Conservation (phyloP, 2,888 invertebrate genomes). For the Athrips mouffetella region DNA sequence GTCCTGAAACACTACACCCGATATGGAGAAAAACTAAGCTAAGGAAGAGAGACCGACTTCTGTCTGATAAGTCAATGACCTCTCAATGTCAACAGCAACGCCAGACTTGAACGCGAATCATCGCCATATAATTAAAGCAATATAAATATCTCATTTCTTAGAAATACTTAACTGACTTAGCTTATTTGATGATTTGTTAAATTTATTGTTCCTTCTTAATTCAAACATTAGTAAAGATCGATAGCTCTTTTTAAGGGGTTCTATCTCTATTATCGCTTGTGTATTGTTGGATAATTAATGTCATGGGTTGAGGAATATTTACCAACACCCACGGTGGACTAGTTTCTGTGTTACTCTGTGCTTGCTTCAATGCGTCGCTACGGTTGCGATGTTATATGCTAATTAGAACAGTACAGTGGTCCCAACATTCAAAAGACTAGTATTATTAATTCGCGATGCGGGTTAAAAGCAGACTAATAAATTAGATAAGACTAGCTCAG, state of each 20-base stretch:
- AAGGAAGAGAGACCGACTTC: conserved; percentile 50
- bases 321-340: conserved; percentile 37
- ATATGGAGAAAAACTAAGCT: conserved; percentile 32
- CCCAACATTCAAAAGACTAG: conserved; percentile 6
- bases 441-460: conserved; percentile 12
- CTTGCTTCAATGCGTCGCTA: conserved; percentile 9
- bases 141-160: conserved; percentile 39
- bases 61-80: conserved; percentile 64
- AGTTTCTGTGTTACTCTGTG: conserved; percentile 20
- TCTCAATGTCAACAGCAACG: conserved; percentile 67
- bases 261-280: conserved; percentile 36
- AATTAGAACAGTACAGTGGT: conserved; percentile 13
- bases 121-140: conserved; percentile 49
- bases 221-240: conserved; percentile 38
- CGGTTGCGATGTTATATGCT: conserved; percentile 15
- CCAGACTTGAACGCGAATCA: conserved; percentile 52
- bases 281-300: conserved; percentile 39
- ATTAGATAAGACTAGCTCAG: conserved; percentile 11
- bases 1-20: conserved; percentile 25
- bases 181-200: conserved; percentile 39
- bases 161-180: conserved; percentile 36
- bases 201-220: conserved; percentile 40
- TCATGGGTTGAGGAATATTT: conserved; percentile 29
- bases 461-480: conserved; percentile 12
- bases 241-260: conserved; percentile 39